phyloP scores from a whole-genome alignment of 2,797 vertebrate species.

The Chelidonichthys spinosus region DNA sequence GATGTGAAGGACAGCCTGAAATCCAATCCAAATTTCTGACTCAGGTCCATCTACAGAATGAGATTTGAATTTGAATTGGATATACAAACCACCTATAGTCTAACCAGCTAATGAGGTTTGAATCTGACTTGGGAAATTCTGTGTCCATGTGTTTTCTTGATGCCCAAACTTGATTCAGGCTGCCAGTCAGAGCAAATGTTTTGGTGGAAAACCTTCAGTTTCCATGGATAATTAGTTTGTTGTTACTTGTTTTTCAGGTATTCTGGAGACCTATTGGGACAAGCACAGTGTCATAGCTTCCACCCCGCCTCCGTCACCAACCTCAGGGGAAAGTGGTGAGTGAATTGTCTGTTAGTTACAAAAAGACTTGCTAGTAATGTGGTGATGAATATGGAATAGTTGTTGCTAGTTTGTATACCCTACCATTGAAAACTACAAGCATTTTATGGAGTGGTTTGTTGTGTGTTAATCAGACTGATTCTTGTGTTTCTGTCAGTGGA shows the following conservation, averaged over 20 bases:
- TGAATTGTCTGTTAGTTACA: conserved; percentile 2
- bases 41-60: neutral
- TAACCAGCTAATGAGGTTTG: too few species aligned
- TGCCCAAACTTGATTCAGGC: neutral
- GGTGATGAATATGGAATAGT: neutral
- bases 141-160: neutral
- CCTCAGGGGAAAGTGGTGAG: conserved; percentile 94
- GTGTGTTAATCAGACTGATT: conserved; percentile 36
- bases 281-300: conserved; percentile 95
- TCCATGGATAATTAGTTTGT: neutral
- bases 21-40: neutral
- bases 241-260: conserved; percentile 82
- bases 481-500: conserved; percentile 82
- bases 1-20: neutral
- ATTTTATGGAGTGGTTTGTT: conserved; percentile 1
- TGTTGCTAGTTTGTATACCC: neutral
- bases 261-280: conserved; percentile 97
- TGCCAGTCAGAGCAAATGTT: neutral
- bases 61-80: neutral
- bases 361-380: neutral
- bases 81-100: too few species aligned
- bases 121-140: too few species aligned
- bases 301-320: conserved; percentile 96
- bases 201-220: neutral
- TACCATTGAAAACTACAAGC: neutral